These are phyloP conservation scores for Anhinga rufa DNA, from an alignment of 2,113 vertebrate species.

Conservation along the genomic window DNA sequence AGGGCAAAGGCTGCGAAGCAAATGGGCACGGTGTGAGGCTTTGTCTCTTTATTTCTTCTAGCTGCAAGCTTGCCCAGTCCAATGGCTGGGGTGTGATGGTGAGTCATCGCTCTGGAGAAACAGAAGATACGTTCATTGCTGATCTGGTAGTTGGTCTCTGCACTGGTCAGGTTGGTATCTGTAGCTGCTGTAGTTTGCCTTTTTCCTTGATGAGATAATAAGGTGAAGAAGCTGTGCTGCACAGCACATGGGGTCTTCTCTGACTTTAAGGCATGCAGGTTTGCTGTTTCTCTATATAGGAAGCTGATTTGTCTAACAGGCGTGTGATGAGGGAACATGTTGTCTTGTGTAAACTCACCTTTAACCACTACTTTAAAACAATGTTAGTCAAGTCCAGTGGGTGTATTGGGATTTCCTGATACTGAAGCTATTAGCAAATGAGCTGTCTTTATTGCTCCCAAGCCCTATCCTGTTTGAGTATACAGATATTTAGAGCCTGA, in stretches of 20 bases:
- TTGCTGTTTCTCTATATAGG: background rate
- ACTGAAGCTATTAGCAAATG: background rate
- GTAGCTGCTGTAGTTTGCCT: background rate
- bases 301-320: background rate
- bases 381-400: background rate
- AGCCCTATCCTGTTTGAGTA: background rate
- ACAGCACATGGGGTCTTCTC: background rate
- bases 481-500: background rate
- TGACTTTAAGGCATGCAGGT: background rate
- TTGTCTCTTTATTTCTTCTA: background rate
- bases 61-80: slow-evolving; percentile 93
- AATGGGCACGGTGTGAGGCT: background rate
- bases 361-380: background rate
- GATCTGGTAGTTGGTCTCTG: slow-evolving; percentile 94
- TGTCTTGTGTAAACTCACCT: background rate
- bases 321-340: background rate
- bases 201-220: background rate
- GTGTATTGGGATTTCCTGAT: background rate
- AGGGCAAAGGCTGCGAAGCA: background rate
- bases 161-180: slow-evolving; percentile 83
- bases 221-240: background rate
- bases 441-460: background rate
- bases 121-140: slow-evolving; percentile 95
- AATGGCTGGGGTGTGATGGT: slow-evolving; percentile 97
- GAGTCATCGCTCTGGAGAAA: slow-evolving; percentile 94